Evolutionary conservation across 35 echinoderm and acorn worm species (phyloP).

Genomic region (Patiria miniata): DNA sequence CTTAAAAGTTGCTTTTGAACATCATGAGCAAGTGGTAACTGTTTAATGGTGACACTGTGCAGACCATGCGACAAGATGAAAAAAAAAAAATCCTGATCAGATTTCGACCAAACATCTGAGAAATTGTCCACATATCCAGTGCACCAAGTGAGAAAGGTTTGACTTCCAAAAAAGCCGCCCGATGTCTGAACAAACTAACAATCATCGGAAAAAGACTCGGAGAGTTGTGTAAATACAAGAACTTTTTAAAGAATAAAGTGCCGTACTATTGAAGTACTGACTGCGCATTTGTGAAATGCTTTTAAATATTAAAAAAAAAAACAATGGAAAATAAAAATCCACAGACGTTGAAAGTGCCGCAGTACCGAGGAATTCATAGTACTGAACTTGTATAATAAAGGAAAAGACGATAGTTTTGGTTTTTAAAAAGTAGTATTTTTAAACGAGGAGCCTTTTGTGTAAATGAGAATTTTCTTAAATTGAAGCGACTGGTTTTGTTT

Average conservation of each 20-base stretch:
- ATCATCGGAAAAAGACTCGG: neutral
- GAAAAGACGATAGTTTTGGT: conserved; percentile 7
- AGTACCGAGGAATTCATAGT: conserved; percentile 26
- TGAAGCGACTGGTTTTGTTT: too few relatives aligned
- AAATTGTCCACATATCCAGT: neutral
- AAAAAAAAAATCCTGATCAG: neutral
- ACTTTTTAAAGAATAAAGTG: neutral
- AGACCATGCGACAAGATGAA: neutral
- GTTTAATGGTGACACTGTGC: too few relatives aligned
- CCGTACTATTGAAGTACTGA: conserved; percentile 22
- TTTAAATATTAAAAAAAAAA: neutral
- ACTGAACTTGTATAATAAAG: conserved; percentile 16
- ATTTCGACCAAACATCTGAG: neutral
- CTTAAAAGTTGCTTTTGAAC: too few relatives aligned
- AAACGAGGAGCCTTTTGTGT: conserved; percentile 13
- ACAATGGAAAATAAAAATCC: neutral
- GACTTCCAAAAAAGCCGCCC: neutral
- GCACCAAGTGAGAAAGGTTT: neutral
- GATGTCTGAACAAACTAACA: neutral
- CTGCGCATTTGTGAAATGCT: conserved; percentile 3
- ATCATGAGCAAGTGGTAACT: too few relatives aligned
- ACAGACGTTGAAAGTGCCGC: conserved; percentile 25
- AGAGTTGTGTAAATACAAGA: conserved; percentile 14
- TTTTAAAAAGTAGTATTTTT: conserved; percentile 15
- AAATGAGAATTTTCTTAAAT: neutral